phyloP scores from a whole-genome alignment of 2,113 vertebrate genomes.

The Glaucidium brasilianum region DNA sequence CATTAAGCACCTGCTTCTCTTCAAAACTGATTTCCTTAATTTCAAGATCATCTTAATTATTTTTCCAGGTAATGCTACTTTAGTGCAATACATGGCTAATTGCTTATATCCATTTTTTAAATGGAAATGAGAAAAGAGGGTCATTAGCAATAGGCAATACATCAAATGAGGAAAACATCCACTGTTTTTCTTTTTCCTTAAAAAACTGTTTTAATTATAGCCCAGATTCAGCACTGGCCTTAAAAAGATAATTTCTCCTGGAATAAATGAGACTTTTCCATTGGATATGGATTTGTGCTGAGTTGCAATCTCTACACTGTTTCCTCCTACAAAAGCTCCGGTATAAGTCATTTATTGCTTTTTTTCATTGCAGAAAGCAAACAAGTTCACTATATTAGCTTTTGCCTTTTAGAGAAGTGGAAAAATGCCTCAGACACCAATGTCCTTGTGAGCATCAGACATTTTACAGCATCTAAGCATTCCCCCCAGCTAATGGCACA shows the following conservation, averaged over 20 bases:
- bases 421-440: neutral
- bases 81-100: conserved; percentile 12
- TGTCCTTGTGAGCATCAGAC: neutral
- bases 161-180: neutral
- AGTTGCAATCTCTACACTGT: neutral
- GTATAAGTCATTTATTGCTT: neutral
- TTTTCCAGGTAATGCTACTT: conserved; percentile 48
- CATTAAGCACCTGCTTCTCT: conserved; percentile 68
- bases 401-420: neutral
- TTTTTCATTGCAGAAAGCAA: neutral
- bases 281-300: neutral
- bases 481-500: neutral
- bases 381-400: neutral
- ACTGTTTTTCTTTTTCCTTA: neutral
- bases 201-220: neutral
- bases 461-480: neutral
- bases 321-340: neutral
- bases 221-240: neutral
- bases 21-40: conserved; percentile 61
- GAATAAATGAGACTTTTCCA: neutral
- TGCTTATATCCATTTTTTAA: neutral
- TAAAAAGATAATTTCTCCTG: neutral
- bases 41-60: conserved; percentile 64
- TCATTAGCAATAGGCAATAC: neutral
- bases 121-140: conserved; percentile 13